These are phyloP conservation scores for Sepioteuthis lessoniana DNA, from an alignment of 2,888 invertebrate genomes.

Conservation along the genomic window DNA sequence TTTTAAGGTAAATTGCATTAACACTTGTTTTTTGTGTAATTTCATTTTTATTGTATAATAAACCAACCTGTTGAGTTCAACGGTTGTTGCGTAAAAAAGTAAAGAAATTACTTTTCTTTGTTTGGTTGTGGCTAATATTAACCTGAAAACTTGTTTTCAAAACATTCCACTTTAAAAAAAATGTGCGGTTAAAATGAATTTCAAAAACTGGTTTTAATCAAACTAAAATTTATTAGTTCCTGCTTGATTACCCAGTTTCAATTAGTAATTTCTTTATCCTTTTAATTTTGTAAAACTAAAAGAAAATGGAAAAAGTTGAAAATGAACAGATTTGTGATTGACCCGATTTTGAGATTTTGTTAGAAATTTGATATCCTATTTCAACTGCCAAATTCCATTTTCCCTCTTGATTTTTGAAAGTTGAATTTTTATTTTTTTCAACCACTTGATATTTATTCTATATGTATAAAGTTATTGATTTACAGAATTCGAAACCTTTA, in stretches of 20 bases:
- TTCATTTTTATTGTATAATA: not conserved
- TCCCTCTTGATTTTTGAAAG: not conserved
- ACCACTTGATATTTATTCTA: too few relatives aligned
- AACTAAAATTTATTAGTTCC: not conserved
- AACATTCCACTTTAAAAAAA: not conserved
- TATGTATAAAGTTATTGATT: too few relatives aligned
- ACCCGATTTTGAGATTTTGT: not conserved
- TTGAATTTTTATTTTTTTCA: not conserved
- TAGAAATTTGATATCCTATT: not conserved
- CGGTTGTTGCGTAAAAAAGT: not conserved
- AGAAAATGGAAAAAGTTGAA: not conserved
- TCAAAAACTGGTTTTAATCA: not conserved
- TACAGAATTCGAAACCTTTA: too few relatives aligned
- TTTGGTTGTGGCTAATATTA: not conserved
- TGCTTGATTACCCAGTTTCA: not conserved
- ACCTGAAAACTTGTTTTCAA: too few relatives aligned
- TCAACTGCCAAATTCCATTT: not conserved
- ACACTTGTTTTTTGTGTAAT: too few relatives aligned
- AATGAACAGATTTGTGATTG: too few relatives aligned
- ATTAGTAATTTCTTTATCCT: not conserved
- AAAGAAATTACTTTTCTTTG: not conserved
- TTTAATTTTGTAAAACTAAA: not conserved
- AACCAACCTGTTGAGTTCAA: constrained; percentile 7
- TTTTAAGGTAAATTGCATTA: too few relatives aligned
- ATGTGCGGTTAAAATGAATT: not conserved